These are phyloP conservation scores for Astropecten irregularis DNA, from an alignment of 53 echinoderm and acorn worm genomes.

Conservation along the genomic window DNA sequence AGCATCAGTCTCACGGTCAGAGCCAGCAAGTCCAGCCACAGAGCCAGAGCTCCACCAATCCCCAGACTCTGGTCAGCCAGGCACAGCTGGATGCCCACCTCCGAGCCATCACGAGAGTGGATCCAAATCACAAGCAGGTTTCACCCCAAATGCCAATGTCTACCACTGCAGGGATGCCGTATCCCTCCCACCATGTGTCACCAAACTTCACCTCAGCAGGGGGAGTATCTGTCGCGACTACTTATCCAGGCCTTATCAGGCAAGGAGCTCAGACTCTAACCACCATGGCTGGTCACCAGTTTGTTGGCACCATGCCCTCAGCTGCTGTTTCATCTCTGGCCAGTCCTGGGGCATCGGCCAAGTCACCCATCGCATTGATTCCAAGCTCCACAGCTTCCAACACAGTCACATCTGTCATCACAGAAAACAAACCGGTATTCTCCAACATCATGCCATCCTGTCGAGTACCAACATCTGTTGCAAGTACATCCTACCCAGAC, in stretches of 20 bases:
- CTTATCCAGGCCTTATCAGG: slow-evolving; percentile 34
- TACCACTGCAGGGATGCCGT: slow-evolving; percentile 1
- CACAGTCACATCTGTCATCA: slow-evolving; percentile 45
- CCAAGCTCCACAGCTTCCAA: slow-evolving; percentile 34
- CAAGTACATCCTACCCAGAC: slow-evolving; percentile 72
- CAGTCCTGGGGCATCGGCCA: slow-evolving; percentile 1
- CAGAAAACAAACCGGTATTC: slow-evolving; percentile 48
- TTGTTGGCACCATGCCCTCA: slow-evolving; percentile 3
- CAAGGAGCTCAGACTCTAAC: slow-evolving; percentile 34
- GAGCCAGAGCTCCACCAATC: slow-evolving; percentile 19
- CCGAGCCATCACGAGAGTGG: slow-evolving; percentile 27
- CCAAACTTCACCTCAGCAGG: slow-evolving; percentile 45
- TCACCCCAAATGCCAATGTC: slow-evolving; percentile 9
- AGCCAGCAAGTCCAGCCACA: slow-evolving; percentile 25
- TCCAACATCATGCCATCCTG: slow-evolving; percentile 42
- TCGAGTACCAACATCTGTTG: slow-evolving; percentile 86
- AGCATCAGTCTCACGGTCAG: slow-evolving; percentile 21
- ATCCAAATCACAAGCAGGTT: slow-evolving; percentile 30
- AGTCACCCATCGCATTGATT: neutral
- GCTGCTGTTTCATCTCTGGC: slow-evolving; percentile 22
- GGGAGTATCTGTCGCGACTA: slow-evolving; percentile 55
- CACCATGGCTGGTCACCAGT: slow-evolving; percentile 15
- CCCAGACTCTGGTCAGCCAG: slow-evolving; percentile 50
- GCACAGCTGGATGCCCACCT: slow-evolving; percentile 52
- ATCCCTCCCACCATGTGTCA: slow-evolving; percentile 25